phyloP scores from a whole-genome alignment of 2,113 vertebrate species.

The Tylochromis polylepis region DNA sequence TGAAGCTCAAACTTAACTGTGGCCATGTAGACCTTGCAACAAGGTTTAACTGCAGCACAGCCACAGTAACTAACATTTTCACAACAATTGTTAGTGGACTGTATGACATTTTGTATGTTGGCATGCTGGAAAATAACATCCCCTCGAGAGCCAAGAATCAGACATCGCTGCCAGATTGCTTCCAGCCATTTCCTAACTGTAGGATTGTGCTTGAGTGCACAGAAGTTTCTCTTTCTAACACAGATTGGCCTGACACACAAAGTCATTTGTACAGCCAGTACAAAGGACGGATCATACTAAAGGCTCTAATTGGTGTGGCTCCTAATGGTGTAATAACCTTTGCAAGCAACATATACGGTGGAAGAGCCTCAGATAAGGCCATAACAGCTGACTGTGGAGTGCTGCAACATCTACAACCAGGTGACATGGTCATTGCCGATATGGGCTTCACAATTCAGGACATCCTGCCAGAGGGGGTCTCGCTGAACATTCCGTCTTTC shows the following conservation, averaged over 20 bases:
- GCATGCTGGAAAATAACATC: background rate
- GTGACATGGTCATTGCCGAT: background rate
- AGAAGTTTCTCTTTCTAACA: background rate
- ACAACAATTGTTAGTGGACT: background rate
- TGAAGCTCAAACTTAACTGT: background rate
- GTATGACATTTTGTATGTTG: background rate
- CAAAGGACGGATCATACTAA: background rate
- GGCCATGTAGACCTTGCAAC: rapidly evolving
- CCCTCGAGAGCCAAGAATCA: background rate
- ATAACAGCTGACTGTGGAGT: background rate
- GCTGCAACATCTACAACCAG: background rate
- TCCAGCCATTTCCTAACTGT: background rate
- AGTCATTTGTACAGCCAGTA: background rate
- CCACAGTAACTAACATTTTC: background rate
- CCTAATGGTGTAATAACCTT: background rate
- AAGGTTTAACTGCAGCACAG: background rate
- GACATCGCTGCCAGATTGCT: background rate
- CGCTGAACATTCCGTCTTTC: background rate
- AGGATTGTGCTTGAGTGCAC: background rate
- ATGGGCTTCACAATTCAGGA: background rate
- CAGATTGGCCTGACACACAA: background rate
- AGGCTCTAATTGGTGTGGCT: background rate
- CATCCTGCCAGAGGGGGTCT: background rate
- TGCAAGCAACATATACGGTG: background rate
- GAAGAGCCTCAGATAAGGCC: background rate